Evolutionary conservation across 2,888 invertebrate genomes (phyloP), one percentile per base, ranked within the genome.

Genomic region (Habrosyne pyritoides): DNA sequence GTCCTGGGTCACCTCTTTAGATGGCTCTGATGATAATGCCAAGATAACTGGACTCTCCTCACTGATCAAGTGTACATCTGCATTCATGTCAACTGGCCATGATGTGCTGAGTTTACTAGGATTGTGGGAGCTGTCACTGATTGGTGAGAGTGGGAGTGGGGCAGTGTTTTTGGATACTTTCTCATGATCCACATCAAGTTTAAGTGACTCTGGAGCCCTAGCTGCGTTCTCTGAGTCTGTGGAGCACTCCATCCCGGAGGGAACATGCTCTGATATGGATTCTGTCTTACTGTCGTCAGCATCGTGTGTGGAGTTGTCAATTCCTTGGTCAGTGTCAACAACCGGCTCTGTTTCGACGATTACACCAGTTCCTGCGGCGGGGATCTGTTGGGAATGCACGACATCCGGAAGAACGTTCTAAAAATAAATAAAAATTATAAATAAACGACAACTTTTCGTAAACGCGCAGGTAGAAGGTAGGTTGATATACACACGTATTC

Each of bases 351-450:
- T 72, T 67, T 79, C 82, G 56, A 73, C 73, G 48, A 73, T 75
- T 70, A 73, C 76, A 62, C 70, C 80, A 67, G 74, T 75, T 73
- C 71, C 89, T 77, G 80, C 61, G 67, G 83, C 74, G 74, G 81
- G 75, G 79, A 87, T 87, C 83, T 87, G 90, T 86, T 91, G 90
- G 76, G 87, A 88, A 89, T 92, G 87, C 75, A 91, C 91, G 81
- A 92, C 91, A 87, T 92, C 91, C 91, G 91, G 91, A 87, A 92
- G 91, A 85, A 87, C 79, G 71, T 86, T 90, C 91, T 92, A 92
- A 91, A 92, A 92, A 91, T 91, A 91, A 87, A 88, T 81, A 85
- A 86, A 84, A 83, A 84, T 70, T 81, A 77, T 77, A 81, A 80
- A 79, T 81, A 77, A 76, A 73, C 70, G 68, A 63, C 51, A 54